Evolutionary conservation across 2,797 vertebrate genomes (phyloP), one percentile per base, ranked within the genome.

Genomic region (Paguma larvata): DNA sequence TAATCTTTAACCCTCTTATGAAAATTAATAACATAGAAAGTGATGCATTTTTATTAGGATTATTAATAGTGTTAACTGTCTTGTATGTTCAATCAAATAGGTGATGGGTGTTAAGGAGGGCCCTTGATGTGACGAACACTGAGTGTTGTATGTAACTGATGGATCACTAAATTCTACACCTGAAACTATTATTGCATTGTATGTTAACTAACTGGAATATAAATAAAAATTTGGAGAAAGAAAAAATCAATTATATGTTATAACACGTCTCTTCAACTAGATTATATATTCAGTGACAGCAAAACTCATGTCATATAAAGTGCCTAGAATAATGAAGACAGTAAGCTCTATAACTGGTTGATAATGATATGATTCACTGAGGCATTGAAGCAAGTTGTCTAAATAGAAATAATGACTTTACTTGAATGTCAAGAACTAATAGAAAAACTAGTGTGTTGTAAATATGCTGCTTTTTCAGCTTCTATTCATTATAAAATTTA

Each of bases 401-500:
- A 89, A 32, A 93, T 65, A 32, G 21, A 83, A 89, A 95, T 83
- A 84, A 62, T 68, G 34, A 83, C 12, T 89, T 96, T 79, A 14
- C n/a, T 16, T n/a, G n/a, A 92, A 56, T 68, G 84, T 6, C n/a
- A 93, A 46, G 0, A 97, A 89, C 30, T 70, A 90, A 41, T 18
- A 94, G 5, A 27, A 86, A 94, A 94, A 34, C 0, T 48, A 62
- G 25, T n/a, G 59, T 48, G 16, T 65, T 89, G 3, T 65, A 86
- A 78, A 62, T 51, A 34, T 25, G 6, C 62, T 96, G 12, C 5
- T n/a, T 91, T 91, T 93, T 80, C 3, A 77, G 8, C 2, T 78
- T 89, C 32, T 91, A 73, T 18, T 51, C 85, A 86, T 32, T 80
- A 46, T 30, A 80, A 85, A 87, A 87, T 41, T 94, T 95, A 94